A percentile compares a stretch with the other conserved stretches of the same genome.
phyloP scores from a whole-genome alignment of 2,888 invertebrate species.

The Mellilla xanthometata region DNA sequence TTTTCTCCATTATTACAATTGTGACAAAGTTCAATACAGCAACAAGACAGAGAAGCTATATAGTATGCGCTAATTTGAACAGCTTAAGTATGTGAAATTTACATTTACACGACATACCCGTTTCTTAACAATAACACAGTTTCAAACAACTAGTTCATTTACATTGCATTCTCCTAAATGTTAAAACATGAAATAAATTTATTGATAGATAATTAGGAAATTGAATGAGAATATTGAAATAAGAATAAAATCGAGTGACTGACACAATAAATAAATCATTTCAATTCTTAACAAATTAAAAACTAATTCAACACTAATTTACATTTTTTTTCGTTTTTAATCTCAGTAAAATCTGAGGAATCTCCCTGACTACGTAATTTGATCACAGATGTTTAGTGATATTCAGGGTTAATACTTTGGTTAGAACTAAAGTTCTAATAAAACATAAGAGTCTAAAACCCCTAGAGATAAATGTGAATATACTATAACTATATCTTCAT shows the following conservation, averaged over 20 bases:
- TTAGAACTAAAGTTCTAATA: constrained; percentile 30
- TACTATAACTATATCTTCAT: too few species aligned
- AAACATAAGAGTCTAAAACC: too few species aligned
- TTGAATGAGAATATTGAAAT: constrained; percentile 6
- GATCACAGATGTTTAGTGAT: constrained; percentile 15
- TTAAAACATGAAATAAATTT: constrained; percentile 12
- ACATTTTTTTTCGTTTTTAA: constrained; percentile 29
- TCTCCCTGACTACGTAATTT: constrained; percentile 3
- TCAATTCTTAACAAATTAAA: constrained; percentile 40
- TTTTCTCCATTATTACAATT: constrained; percentile 27
- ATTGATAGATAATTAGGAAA: neutral
- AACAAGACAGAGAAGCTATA: neutral
- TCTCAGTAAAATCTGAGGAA: constrained; percentile 19
- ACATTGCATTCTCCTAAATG: too few species aligned
- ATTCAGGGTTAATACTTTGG: constrained; percentile 38
- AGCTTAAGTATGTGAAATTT: neutral
- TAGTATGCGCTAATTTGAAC: neutral
- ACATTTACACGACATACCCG: neutral
- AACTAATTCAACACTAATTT: constrained; percentile 48
- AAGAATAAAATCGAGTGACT: constrained; percentile 10
- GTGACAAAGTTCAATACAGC: neutral
- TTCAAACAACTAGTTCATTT: too few species aligned
- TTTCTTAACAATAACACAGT: neutral
- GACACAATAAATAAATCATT: constrained; percentile 43
- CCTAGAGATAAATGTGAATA: too few species aligned